phyloP scores from a whole-genome alignment of 2,888 invertebrate genomes.

The Tinea trinotella region DNA sequence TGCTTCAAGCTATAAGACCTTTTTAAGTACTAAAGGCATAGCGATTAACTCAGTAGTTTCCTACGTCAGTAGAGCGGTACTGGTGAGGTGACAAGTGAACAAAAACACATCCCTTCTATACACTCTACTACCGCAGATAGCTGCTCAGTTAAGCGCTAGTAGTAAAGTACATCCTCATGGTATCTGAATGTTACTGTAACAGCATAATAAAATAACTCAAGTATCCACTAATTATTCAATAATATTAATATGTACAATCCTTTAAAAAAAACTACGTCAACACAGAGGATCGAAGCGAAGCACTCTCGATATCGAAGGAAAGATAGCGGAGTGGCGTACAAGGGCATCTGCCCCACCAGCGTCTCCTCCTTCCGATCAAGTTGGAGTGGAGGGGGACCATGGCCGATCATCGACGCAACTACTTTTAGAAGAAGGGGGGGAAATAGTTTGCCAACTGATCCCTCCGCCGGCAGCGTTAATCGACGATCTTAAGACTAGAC shows the following conservation, averaged over 20 bases:
- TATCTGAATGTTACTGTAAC: too few relatives aligned
- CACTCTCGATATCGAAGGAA: slow-evolving; percentile 68
- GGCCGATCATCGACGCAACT: slow-evolving; percentile 34
- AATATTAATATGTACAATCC: background rate
- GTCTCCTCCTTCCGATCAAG: slow-evolving; percentile 21
- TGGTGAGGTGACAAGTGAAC: too few relatives aligned
- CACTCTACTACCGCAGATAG: too few relatives aligned
- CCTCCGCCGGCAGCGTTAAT: slow-evolving; percentile 42
- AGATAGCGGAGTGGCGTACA: slow-evolving; percentile 61
- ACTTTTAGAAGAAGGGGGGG: slow-evolving; percentile 46
- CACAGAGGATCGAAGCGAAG: slow-evolving; percentile 61
- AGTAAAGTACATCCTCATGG: too few relatives aligned
- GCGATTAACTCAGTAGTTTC: too few relatives aligned
- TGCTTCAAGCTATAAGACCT: too few relatives aligned
- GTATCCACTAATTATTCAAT: background rate
- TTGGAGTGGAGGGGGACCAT: slow-evolving; percentile 22
- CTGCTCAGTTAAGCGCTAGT: too few relatives aligned
- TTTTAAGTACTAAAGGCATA: too few relatives aligned
- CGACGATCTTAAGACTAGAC: slow-evolving; percentile 56
- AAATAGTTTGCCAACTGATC: slow-evolving; percentile 50
- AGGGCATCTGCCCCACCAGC: slow-evolving; percentile 34
- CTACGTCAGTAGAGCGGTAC: too few relatives aligned
- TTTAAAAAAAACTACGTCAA: background rate
- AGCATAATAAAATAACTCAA: too few relatives aligned
- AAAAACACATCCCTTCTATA: too few relatives aligned